A percentile compares a stretch with the other conserved stretches of the same genome.
Conservation (phyloP, 2,797 vertebrate genomes). For the Distichodus sexfasciatus region DNA sequence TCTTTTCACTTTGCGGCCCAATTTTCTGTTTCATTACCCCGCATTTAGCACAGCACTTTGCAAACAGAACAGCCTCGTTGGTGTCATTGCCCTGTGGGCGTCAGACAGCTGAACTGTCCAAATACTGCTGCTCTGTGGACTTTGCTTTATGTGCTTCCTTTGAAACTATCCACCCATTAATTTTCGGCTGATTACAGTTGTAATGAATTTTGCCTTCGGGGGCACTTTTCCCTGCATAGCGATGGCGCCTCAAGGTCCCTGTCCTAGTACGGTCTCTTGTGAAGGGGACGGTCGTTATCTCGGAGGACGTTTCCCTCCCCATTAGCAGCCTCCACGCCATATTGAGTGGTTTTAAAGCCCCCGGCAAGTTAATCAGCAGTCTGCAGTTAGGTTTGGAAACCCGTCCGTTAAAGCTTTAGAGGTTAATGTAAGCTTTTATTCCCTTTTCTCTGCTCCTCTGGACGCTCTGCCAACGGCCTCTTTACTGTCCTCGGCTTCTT, state of each 20-base stretch:
- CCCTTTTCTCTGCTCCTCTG: background rate
- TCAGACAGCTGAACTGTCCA: background rate
- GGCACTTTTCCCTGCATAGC: background rate
- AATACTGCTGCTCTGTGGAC: background rate
- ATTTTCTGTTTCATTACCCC: constrained; percentile 47
- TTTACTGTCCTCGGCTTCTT: constrained; percentile 1
- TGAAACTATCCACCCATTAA: background rate
- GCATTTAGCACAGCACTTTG: constrained; percentile 10
- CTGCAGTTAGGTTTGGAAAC: background rate
- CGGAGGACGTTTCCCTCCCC: background rate
- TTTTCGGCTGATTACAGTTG: background rate
- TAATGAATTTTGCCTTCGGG: background rate
- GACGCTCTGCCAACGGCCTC: background rate
- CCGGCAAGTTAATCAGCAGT: constrained; percentile 10
- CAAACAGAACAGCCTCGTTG: constrained; percentile 27
- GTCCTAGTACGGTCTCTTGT: background rate
- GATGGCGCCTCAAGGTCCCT: background rate
- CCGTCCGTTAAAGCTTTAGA: background rate
- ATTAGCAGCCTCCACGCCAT: background rate
- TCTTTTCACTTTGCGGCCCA: constrained; percentile 6
- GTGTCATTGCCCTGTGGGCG: constrained; percentile 14
- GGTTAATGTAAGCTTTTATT: background rate
- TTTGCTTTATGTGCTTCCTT: background rate
- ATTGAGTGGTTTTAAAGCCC: background rate
- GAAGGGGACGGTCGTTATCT: background rate